Conservation (phyloP, 92 coral and sea anemone genomes). For the Porites cylindrica region DNA sequence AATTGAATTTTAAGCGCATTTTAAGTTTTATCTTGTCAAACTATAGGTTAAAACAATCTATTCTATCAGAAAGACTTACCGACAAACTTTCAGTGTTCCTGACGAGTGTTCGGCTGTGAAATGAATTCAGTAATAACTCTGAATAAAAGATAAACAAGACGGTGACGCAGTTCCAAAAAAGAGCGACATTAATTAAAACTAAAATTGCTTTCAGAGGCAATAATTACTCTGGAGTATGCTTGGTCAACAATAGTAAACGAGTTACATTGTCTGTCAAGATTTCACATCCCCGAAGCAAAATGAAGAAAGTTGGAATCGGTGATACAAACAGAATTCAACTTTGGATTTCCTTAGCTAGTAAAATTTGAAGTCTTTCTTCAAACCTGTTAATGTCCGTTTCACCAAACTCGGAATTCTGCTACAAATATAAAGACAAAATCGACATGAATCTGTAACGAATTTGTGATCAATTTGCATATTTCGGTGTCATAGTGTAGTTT, state of each 20-base stretch:
- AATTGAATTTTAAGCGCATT: not conserved
- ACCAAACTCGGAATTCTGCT: not conserved
- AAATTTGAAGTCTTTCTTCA: too few species aligned
- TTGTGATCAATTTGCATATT: too few species aligned
- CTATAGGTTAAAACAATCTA: too few species aligned
- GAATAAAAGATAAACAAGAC: slow-evolving; percentile 2
- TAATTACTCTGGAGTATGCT: slow-evolving; percentile 6
- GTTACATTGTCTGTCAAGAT: not conserved
- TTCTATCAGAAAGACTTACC: not conserved
- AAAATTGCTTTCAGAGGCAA: not conserved
- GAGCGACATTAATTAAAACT: slow-evolving; percentile 9
- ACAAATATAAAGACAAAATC: too few species aligned
- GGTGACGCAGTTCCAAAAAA: not conserved
- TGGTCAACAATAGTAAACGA: not conserved
- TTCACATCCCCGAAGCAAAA: not conserved
- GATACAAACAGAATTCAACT: not conserved
- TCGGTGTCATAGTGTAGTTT: too few species aligned
- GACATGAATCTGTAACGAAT: too few species aligned
- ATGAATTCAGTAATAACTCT: not conserved
- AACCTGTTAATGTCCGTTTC: not conserved
- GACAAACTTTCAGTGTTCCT: not conserved
- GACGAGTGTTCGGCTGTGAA: not conserved
- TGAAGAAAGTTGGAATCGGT: not conserved
- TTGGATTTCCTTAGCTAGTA: not conserved
- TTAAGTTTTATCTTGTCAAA: not conserved